Conservation (phyloP, 2,113 vertebrate species). For the Gorilla gorilla region DNA sequence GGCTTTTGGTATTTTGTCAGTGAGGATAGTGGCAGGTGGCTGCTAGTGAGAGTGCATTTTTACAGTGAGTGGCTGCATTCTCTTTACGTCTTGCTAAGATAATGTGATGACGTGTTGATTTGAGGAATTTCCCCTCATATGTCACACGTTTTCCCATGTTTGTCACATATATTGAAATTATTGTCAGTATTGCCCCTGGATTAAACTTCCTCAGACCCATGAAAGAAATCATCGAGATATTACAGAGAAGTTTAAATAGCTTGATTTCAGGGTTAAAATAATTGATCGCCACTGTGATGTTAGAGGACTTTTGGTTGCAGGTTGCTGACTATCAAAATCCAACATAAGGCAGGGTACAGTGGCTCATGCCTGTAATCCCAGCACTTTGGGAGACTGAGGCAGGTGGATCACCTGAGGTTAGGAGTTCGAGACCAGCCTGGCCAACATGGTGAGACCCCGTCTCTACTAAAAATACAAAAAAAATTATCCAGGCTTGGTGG, state of each 20-base stretch:
- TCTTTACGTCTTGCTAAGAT: background rate
- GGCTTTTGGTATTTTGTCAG: background rate
- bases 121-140: background rate
- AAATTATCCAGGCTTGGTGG: too few relatives aligned
- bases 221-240: background rate
- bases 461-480: too few relatives aligned
- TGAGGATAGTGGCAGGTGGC: background rate
- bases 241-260: background rate
- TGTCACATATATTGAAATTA: background rate
- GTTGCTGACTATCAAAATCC: background rate
- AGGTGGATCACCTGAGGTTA: too few relatives aligned
- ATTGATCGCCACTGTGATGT: background rate
- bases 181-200: background rate
- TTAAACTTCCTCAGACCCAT: slow-evolving; percentile 6
- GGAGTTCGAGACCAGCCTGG: too few relatives aligned
- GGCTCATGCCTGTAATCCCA: too few relatives aligned
- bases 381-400: too few relatives aligned
- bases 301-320: background rate
- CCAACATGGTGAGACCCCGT: too few relatives aligned
- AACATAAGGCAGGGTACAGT: background rate
- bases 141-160: background rate
- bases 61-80: background rate
- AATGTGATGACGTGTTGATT: background rate
- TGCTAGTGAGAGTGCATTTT: background rate
- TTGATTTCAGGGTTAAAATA: slow-evolving; percentile 28